A percentile compares a stretch with the other conserved stretches of the same genome.
These are phyloP conservation scores for Tuberolachnus salignus DNA, from an alignment of 2,888 invertebrate genomes.

Conservation along the genomic window DNA sequence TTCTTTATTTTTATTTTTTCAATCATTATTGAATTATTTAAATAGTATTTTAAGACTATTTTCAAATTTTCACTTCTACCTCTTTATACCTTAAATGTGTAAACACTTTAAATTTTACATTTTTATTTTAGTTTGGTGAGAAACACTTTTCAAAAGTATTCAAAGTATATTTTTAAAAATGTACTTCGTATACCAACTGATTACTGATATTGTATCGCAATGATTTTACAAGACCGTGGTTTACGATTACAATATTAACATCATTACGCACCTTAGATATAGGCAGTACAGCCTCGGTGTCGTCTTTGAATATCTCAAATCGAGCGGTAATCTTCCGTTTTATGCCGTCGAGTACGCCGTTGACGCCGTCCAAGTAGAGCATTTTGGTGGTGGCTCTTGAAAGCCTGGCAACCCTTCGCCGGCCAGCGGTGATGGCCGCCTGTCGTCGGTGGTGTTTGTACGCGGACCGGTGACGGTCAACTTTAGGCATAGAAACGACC, in stretches of 20 bases:
- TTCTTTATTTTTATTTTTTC: too few species aligned
- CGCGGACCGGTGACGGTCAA: slow-evolving; percentile 37
- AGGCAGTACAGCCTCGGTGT: slow-evolving; percentile 89
- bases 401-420: slow-evolving; percentile 59
- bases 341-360: slow-evolving; percentile 61
- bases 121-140: too few species aligned
- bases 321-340: slow-evolving; percentile 76
- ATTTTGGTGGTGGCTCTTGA: slow-evolving; percentile 59
- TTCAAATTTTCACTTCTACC: too few species aligned
- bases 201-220: too few species aligned
- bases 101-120: too few species aligned
- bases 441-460: slow-evolving; percentile 48
- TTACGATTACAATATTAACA: background rate
- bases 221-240: background rate
- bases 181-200: too few species aligned
- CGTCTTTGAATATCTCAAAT: slow-evolving; percentile 89
- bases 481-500: slow-evolving; percentile 54
- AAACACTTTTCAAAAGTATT: too few species aligned
- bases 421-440: slow-evolving; percentile 56
- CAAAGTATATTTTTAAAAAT: too few species aligned
- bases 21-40: too few species aligned
- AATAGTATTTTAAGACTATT: too few species aligned
- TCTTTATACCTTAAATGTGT: too few species aligned
- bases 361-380: slow-evolving; percentile 58
- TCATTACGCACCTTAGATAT: slow-evolving; percentile 80